These are phyloP conservation scores for Ptychobarbus kaznakovi DNA, from an alignment of 2,797 vertebrate species.

Conservation along the genomic window DNA sequence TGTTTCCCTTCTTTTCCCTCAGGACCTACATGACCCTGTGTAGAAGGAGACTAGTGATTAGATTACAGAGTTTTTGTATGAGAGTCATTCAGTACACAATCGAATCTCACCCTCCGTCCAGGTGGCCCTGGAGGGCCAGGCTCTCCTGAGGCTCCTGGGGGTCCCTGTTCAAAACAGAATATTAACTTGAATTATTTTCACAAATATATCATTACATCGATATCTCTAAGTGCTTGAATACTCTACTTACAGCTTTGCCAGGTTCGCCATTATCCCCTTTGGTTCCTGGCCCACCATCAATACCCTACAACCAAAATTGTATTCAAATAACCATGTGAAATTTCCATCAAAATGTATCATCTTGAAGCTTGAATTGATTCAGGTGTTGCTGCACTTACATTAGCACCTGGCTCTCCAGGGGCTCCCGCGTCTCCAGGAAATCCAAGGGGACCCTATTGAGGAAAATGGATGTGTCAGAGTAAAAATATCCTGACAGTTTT, in stretches of 20 bases:
- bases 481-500: conserved; percentile 1
- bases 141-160: conserved; percentile 88
- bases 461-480: conserved; percentile 18
- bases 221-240: neutral
- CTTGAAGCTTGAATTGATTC: neutral
- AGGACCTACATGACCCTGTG: conserved; percentile 53
- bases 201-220: neutral
- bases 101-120: conserved; percentile 85
- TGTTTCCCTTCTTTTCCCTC: conserved; percentile 59
- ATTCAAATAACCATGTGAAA: conserved; percentile 29
- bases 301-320: conserved; percentile 75
- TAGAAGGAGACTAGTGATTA: conserved; percentile 4
- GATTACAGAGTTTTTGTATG: neutral
- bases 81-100: neutral
- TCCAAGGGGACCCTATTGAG: conserved; percentile 84
- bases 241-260: conserved; percentile 78
- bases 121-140: conserved; percentile 87
- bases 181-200: neutral
- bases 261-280: conserved; percentile 88
- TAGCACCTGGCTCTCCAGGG: conserved; percentile 84
- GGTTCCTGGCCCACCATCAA: conserved; percentile 82
- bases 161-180: conserved; percentile 76
- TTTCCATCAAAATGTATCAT: neutral
- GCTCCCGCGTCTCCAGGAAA: conserved; percentile 89
- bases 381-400: conserved; percentile 74